These are phyloP conservation scores for Sorex maritimensis DNA, from an alignment of 2,797 vertebrate species.

Conservation along the genomic window DNA sequence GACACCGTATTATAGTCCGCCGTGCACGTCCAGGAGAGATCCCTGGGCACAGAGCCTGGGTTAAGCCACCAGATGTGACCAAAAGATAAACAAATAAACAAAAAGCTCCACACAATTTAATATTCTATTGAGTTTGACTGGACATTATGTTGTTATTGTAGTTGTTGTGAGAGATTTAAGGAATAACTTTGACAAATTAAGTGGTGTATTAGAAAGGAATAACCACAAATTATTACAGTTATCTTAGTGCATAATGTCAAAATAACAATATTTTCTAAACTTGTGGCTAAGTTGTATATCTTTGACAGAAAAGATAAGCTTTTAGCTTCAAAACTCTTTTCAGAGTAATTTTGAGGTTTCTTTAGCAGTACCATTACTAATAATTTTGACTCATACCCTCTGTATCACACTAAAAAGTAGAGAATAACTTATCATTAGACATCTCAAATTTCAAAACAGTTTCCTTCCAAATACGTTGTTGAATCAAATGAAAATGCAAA, in stretches of 20 bases:
- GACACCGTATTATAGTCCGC: no score
- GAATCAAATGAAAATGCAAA: constrained; percentile 89
- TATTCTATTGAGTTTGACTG: constrained; percentile 44
- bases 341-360: constrained; percentile 25
- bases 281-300: constrained; percentile 50
- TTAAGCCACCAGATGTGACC: no score
- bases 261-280: constrained; percentile 70
- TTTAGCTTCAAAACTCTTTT: background rate
- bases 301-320: background rate
- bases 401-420: constrained; percentile 57
- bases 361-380: constrained; percentile 63
- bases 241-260: constrained; percentile 59
- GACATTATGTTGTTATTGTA: constrained; percentile 74
- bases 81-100: no score
- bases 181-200: constrained; percentile 79
- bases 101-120: constrained; percentile 9
- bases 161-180: constrained; percentile 75
- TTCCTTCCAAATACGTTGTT: constrained; percentile 86
- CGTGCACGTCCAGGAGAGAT: no score
- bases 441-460: constrained; percentile 70
- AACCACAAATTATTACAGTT: constrained; percentile 82
- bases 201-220: constrained; percentile 74
- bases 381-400: constrained; percentile 69
- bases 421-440: constrained; percentile 82
- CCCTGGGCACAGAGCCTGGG: no score